Conservation (phyloP, 2,797 vertebrate species). For the Danio albolineatus region DNA sequence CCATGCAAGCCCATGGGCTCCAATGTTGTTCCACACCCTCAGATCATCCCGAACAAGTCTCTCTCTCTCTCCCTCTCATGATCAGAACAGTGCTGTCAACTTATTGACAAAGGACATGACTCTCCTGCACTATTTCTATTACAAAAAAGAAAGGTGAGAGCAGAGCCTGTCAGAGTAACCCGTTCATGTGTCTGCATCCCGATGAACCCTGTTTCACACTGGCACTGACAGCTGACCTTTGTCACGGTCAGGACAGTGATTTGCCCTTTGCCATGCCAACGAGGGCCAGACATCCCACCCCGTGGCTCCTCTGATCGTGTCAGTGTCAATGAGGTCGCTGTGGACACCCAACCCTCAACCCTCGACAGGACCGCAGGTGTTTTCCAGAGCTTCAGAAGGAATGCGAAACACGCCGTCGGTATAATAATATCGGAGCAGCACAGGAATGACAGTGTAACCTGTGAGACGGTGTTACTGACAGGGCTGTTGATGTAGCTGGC, state of each 20-base stretch:
- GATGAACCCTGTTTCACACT: conserved; percentile 32
- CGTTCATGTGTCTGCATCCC: conserved; percentile 18
- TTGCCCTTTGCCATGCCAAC: conserved; percentile 45
- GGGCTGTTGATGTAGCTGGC: conserved; percentile 49
- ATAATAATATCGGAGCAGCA: conserved; percentile 47
- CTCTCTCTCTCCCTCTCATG: background rate
- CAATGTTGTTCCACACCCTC: conserved; percentile 15
- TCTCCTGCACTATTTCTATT: background rate
- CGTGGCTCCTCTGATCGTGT: conserved; percentile 46
- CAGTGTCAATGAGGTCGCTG: conserved; percentile 50
- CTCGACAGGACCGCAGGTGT: conserved; percentile 28
- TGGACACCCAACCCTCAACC: conserved; percentile 40
- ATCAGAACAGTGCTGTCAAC: background rate
- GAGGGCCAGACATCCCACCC: conserved; percentile 23
- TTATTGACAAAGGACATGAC: background rate
- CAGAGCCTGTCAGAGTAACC: background rate
- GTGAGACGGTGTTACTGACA: conserved; percentile 59
- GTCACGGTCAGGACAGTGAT: conserved; percentile 39
- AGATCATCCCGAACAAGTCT: background rate
- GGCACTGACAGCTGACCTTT: conserved; percentile 52
- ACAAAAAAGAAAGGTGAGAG: conserved; percentile 17
- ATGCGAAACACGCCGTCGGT: background rate
- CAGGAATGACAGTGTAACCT: conserved; percentile 57
- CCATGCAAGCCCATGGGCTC: background rate
- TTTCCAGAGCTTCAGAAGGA: conserved; percentile 62